Evolutionary conservation across 2,797 vertebrate genomes (phyloP).

Genomic region (Astyanax mexicanus): DNA sequence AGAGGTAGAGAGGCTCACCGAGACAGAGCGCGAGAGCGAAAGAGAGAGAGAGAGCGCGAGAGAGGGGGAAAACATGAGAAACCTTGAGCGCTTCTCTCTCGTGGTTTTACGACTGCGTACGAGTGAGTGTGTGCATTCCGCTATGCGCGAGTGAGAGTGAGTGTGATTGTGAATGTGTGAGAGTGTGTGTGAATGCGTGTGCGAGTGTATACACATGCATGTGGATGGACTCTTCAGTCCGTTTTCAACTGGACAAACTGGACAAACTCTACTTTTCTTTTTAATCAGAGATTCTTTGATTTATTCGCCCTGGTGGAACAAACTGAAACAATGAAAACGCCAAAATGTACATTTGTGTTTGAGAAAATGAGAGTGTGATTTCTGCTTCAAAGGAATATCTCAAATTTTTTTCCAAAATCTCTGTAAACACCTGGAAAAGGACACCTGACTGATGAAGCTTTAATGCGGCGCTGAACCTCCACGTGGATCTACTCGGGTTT

Average conservation of each 20-base stretch:
- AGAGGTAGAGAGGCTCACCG: conserved; percentile 9
- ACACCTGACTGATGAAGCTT: conserved; percentile 13
- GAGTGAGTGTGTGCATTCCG: not conserved
- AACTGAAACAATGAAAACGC: not conserved
- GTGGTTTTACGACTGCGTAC: not conserved
- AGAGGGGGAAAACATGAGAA: not conserved
- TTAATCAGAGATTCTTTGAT: conserved; percentile 13
- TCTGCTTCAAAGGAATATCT: not conserved
- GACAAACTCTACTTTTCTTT: conserved; percentile 14
- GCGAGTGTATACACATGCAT: not conserved
- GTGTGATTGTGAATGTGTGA: not conserved
- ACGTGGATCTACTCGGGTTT: conserved; percentile 25
- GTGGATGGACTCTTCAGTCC: not conserved
- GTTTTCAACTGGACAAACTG: not conserved
- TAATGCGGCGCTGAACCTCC: not conserved
- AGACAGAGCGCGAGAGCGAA: conserved; percentile 21
- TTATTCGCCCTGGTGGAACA: not conserved
- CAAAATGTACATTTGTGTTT: not conserved
- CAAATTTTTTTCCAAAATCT: too few species aligned
- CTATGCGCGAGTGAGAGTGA: not conserved
- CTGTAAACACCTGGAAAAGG: conserved; percentile 10
- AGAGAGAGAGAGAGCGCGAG: conserved; percentile 12
- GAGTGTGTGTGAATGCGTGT: not conserved
- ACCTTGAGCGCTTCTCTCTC: not conserved
- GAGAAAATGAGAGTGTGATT: conserved; percentile 1